Base-by-base conservation (phyloP, 2,888 invertebrate genomes). In the Achlya flavicornis region DNA sequence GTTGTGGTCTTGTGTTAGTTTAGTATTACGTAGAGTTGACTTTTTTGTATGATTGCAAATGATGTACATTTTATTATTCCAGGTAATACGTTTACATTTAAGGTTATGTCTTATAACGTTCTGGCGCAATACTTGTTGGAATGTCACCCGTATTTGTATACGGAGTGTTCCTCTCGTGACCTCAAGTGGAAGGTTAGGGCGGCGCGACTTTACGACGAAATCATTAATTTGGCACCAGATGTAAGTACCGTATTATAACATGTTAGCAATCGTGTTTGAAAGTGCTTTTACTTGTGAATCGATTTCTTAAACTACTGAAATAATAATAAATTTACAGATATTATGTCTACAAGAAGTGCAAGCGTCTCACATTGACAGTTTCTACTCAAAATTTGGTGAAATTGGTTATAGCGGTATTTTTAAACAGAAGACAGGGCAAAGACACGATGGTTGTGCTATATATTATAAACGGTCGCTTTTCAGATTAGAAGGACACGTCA, bases 281-380 rank as follows among this genome's bases (percentile, higher is more conserved):
- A 35, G 6, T 7, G 12, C 0, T 12, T 12, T 41, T 12, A 41
- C 2, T 41, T 41, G 35, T 35, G 38, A 38, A 38, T 38, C 38
- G 8, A 0, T 10, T 38, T 38, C 10, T 10, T 38, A 35, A 3
- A 8, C 7, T 35, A 35, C 0, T 12, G 3, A 12, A 12, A 41
- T 12, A 41, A 41, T 41, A 46, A 46, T 53, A 53, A 0, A 53
- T 71, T 93, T 94, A 62, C 87, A 97, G 97, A 95, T 98, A 65
- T 80, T 98, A 65, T 97, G 98, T 83, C 89, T 99, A 8, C 99
- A 99, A 95, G 99, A 99, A 94, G 97, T 99, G 60, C 97, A 98
- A 90, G 94, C 94, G 12, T 94, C 95, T n/a, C 97, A 98, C 84
- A 89, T 97, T 63, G 75, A 89, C 11, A 91, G 94, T 61, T 96